phyloP scores from a whole-genome alignment of 2,888 invertebrate species.

The Camptogramma bilineatum region DNA sequence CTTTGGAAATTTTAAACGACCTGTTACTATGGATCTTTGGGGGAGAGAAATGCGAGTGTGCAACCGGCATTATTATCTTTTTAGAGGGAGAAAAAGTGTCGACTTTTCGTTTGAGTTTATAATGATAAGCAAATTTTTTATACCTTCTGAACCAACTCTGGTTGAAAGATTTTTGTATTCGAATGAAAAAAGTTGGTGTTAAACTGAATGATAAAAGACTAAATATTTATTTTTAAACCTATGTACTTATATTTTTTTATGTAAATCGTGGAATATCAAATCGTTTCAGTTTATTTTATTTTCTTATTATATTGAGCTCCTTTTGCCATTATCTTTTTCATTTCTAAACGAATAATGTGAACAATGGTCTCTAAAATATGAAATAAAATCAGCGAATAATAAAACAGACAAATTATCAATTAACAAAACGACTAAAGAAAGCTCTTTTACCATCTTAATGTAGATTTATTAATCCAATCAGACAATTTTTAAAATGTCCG shows the following conservation, averaged over 20 bases:
- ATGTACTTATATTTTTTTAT: no score
- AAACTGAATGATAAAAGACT: neutral
- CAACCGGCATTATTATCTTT: conserved; percentile 1
- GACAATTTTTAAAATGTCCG: conserved; percentile 5
- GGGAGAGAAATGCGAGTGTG: conserved; percentile 40
- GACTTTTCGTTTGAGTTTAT: conserved; percentile 4
- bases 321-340: no score
- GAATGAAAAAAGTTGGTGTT: neutral
- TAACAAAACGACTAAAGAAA: no score
- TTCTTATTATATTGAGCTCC: no score
- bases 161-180: neutral
- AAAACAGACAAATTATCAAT: no score
- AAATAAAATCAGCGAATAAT: no score
- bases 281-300: no score
- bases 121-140: conserved; percentile 1
- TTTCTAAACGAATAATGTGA: no score
- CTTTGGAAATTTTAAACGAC: conserved; percentile 74
- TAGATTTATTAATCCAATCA: neutral
- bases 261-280: no score
- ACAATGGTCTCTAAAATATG: no score
- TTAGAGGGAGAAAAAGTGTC: conserved; percentile 3
- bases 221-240: no score
- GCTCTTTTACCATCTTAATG: neutral
- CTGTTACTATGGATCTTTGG: conserved; percentile 65
- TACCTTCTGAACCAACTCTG: neutral